A percentile compares a stretch with the other conserved stretches of the same genome.
Evolutionary conservation across 1,140 invertebrate genomes (phyloP).

Genomic region (Solen grandis): DNA sequence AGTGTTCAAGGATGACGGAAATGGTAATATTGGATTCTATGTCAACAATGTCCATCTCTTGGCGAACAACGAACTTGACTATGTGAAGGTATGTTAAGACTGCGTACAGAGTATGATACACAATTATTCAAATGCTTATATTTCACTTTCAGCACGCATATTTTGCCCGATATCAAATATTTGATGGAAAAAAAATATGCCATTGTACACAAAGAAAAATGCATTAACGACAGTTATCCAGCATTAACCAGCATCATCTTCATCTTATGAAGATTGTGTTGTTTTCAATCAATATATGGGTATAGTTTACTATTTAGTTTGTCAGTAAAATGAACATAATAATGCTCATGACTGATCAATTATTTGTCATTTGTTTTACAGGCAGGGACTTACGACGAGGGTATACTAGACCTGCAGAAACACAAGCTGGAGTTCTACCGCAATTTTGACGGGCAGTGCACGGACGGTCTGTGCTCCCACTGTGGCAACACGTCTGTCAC

Average conservation of each 20-base stretch:
- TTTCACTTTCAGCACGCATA: background rate
- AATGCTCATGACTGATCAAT: too few species aligned
- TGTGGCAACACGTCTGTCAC: slow-evolving; percentile 23
- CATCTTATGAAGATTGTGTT: too few species aligned
- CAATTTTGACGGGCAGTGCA: slow-evolving; percentile 36
- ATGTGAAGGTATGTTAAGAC: slow-evolving; percentile 23
- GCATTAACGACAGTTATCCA: too few species aligned
- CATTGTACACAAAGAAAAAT: too few species aligned
- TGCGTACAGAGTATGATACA: slow-evolving; percentile 9
- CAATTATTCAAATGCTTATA: background rate
- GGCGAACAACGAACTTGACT: too few species aligned
- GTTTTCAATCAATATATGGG: too few species aligned
- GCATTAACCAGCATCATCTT: too few species aligned
- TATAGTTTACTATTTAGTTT: too few species aligned
- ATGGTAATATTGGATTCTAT: slow-evolving; percentile 72
- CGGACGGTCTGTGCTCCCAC: slow-evolving; percentile 30
- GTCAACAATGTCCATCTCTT: slow-evolving; percentile 68
- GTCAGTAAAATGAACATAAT: too few species aligned
- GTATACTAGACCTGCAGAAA: slow-evolving; percentile 18
- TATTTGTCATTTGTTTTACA: too few species aligned
- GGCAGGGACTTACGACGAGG: slow-evolving; percentile 63
- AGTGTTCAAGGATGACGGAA: slow-evolving; percentile 70
- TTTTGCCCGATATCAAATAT: background rate
- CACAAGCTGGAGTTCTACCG: slow-evolving; percentile 52
- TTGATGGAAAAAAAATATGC: background rate